Conservation (phyloP, 2,888 invertebrate species). For the Xylota sylvarum region DNA sequence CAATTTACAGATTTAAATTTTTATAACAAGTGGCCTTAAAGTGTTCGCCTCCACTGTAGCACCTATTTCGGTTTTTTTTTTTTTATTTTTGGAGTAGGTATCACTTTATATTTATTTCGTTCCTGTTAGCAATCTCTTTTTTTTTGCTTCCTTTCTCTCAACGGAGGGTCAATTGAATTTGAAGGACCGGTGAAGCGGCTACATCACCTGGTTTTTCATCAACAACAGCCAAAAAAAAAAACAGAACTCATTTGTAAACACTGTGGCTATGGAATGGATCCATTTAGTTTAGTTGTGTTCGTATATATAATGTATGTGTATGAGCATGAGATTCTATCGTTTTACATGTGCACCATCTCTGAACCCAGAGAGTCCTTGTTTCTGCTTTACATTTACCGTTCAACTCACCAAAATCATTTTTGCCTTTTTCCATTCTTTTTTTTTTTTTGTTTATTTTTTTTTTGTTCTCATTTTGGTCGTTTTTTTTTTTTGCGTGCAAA, state of each 20-base stretch:
- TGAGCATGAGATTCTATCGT: constrained; percentile 53
- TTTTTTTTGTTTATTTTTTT: constrained; percentile 10
- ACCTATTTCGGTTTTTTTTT: not conserved
- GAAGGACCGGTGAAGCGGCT: constrained; percentile 19
- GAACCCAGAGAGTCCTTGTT: constrained; percentile 40
- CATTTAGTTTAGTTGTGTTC: constrained; percentile 26
- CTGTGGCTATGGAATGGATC: constrained; percentile 13
- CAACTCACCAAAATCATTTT: constrained; percentile 33
- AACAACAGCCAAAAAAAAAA: not conserved
- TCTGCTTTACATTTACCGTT: constrained; percentile 48
- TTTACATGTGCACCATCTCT: constrained; percentile 42
- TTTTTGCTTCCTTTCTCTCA: not conserved
- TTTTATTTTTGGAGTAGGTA: not conserved
- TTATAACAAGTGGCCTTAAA: not conserved
- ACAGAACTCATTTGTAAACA: not conserved
- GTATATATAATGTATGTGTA: constrained; percentile 27
- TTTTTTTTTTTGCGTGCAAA: constrained; percentile 13
- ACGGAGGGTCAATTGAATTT: constrained; percentile 52
- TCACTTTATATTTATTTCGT: not conserved
- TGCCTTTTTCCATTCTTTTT: constrained; percentile 6
- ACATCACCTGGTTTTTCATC: constrained; percentile 20
- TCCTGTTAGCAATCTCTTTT: constrained; percentile 5
- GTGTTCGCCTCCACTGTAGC: not conserved
- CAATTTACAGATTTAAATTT: too few species aligned
- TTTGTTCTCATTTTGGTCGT: not conserved